Base-by-base conservation (phyloP, 2,797 vertebrate species). In the Enoplosus armatus region DNA sequence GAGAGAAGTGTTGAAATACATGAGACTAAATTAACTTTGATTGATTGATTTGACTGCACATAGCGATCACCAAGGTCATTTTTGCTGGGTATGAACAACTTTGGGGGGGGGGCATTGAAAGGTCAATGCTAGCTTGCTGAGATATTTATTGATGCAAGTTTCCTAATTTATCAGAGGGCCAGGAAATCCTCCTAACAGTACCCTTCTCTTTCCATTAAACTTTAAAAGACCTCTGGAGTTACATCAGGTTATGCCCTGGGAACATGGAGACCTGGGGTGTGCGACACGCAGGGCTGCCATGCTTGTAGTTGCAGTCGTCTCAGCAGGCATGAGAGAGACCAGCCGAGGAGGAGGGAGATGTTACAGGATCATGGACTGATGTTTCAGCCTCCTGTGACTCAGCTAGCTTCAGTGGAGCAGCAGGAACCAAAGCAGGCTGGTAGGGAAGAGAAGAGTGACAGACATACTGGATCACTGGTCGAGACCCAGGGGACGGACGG, bases 281-380 rank as follows among this genome's bases (percentile, higher is more conserved):
- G 59, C 45, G 50, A 69, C 66, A 83, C 2, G 12, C 74, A 26
- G 77, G 51, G 73, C 85, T 73, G 85, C 79, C 48, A 51, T 78
- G 82, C 80, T 72, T 79, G 81, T 83, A 86, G 76, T 73, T 85
- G 71, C 72, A 55, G 76, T 84, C 81, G 76, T 84, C 81, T 76
- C 87, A 82, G 82, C 78, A 90, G 84, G 83, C 64, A 81, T 77
- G 69, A 85, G 62, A 61, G 72, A 70, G 64, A 80, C 51, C 85
- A 85, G 75, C 27, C 14, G 56, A 72, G 72, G 58, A 69, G 81
- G 69, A n/a, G 26, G 82, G 67, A 61, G 80, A 60, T 72, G 76
- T 74, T 73, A 60, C 37, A 59, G 75, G 82, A 84, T 76, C 60
- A 63, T 24, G 67, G 72, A 39, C 37, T 45, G 69, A 72, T 86